These are phyloP conservation scores for Bolborhynchus lineola DNA, from an alignment of 2,113 vertebrate species.

Conservation along the genomic window DNA sequence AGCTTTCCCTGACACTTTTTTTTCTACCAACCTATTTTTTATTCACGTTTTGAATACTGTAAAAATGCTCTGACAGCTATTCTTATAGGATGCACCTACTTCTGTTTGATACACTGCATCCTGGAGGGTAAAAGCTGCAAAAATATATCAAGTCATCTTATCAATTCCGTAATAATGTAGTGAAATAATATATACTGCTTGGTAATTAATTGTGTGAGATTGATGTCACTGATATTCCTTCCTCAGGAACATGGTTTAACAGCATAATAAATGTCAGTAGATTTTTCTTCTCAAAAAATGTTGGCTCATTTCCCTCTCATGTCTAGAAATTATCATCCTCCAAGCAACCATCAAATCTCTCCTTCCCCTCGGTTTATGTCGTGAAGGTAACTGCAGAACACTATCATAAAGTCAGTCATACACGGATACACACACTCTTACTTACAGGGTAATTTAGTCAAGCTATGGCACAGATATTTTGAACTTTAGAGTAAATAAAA, in stretches of 20 bases:
- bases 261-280: neutral
- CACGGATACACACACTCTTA: neutral
- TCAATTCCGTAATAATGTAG: neutral
- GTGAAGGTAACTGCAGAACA: neutral
- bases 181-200: neutral
- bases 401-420: neutral
- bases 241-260: neutral
- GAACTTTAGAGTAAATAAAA: neutral
- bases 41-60: neutral
- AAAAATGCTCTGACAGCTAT: neutral
- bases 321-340: neutral
- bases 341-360: neutral
- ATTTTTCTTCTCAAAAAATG: neutral
- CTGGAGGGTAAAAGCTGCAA: neutral
- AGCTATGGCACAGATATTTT: neutral
- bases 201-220: neutral
- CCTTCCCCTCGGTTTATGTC: neutral
- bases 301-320: neutral
- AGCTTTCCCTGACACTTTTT: neutral
- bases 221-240: neutral
- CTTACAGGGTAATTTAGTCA: neutral
- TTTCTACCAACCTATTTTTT: neutral
- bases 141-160: neutral
- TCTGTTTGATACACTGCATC: neutral
- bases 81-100: neutral